Evolutionary conservation across 2,888 invertebrate genomes (phyloP).

Genomic region (Acrobasis consociella): DNA sequence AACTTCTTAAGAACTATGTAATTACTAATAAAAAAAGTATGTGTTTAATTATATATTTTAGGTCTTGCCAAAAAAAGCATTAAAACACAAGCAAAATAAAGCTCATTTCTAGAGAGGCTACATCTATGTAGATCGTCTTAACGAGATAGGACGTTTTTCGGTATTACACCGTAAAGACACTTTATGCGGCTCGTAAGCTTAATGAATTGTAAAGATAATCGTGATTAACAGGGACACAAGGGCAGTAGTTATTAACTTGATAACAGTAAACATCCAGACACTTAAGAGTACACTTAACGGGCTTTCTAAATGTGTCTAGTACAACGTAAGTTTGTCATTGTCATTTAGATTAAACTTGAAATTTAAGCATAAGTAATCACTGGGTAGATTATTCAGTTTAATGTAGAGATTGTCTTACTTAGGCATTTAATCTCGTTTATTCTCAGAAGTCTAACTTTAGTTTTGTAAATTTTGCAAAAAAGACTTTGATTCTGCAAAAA

Average conservation of each 20-base stretch:
- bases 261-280: conserved; percentile 21
- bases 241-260: conserved; percentile 23
- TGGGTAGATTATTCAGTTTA: no score
- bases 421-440: no score
- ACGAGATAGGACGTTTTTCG: conserved; percentile 31
- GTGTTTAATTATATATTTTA: no score
- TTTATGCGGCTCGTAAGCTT: conserved; percentile 31
- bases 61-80: no score
- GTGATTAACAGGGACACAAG: conserved; percentile 25
- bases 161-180: conserved; percentile 29
- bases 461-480: no score
- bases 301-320: conserved; percentile 1
- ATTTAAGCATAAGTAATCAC: not conserved
- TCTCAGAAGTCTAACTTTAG: no score
- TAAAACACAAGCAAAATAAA: no score
- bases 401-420: no score
- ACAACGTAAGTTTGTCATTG: not conserved
- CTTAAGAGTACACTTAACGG: conserved; percentile 1
- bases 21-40: no score
- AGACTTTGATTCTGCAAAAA: no score
- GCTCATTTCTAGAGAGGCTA: not conserved
- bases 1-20: no score
- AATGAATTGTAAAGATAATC: conserved; percentile 38
- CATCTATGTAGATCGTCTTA: conserved; percentile 20
- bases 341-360: not conserved